phyloP scores from a whole-genome alignment of 1,140 invertebrate species.

The Pissodes strobi region DNA sequence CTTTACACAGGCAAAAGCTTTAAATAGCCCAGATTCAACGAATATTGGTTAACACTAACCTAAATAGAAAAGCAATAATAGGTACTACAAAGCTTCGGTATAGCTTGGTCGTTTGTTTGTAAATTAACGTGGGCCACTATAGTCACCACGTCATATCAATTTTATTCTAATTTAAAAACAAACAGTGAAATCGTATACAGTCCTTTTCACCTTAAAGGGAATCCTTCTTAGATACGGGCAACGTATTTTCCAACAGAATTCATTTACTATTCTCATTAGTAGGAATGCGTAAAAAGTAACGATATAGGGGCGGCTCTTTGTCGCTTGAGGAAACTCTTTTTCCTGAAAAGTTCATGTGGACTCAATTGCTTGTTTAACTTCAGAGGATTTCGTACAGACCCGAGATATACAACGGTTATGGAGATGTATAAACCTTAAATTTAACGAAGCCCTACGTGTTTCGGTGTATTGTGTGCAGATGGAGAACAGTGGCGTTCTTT shows the following conservation, averaged over 20 bases:
- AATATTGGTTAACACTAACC: no score
- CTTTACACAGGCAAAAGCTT: no score
- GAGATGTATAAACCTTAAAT: slow-evolving; percentile 14
- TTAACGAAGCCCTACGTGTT: neutral
- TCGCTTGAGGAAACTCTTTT: slow-evolving; percentile 8
- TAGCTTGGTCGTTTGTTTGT: no score
- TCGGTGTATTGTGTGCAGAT: no score
- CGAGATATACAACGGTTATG: neutral
- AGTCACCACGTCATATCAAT: no score
- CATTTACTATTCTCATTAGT: slow-evolving; percentile 32
- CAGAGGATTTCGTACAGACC: slow-evolving; percentile 8
- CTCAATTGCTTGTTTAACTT: slow-evolving; percentile 28
- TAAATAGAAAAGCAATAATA: no score
- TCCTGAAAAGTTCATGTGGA: slow-evolving; percentile 22
- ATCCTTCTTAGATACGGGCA: neutral
- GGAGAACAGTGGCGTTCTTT: no score
- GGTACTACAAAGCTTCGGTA: no score
- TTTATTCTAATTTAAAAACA: no score
- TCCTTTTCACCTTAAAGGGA: neutral
- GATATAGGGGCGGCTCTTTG: slow-evolving; percentile 24
- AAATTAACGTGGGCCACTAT: no score
- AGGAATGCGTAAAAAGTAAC: slow-evolving; percentile 33
- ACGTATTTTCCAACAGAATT: slow-evolving; percentile 4
- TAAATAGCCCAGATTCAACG: no score
- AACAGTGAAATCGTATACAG: no score